Evolutionary conservation across 2,113 vertebrate species (phyloP), one percentile per base, ranked within the genome.

Genomic region (Otus sunia): DNA sequence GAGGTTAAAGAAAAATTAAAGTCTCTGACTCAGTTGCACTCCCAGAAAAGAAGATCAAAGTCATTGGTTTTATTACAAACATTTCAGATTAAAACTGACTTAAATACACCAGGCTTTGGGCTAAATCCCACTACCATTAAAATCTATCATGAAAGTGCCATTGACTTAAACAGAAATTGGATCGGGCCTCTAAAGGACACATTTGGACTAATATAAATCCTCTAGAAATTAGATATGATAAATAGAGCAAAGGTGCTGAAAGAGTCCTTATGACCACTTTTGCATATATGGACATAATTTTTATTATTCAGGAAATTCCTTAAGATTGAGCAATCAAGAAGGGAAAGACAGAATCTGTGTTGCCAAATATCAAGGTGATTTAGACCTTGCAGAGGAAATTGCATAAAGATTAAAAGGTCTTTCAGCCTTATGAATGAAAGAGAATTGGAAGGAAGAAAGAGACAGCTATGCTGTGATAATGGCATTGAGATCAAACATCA

Each of bases 301-400:
- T 95, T 97, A 91, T 88, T 91, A 80, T 92, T 90, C 87, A 91
- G 89, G 94, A 96, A 97, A 97, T 86, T 94, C 75, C 69, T 59
- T 90, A 78, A 85, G 78, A 90, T 50, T 83, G 86, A 96, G 55
- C 74, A 88, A 83, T 96, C 67, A 82, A 90, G 53, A 94, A 86
- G 59, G 62, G 49, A 95, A 96, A 88, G 90, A 55, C 58, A 86
- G 88, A 94, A 92, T 92, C 81, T 59, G 22, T 92, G 78, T 92
- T 94, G 85, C 88, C 88, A 96, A 93, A 94, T 96, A 95, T 90
- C 88, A 96, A 93, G 78, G 88, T 96, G 82, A 88, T 94, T 95
- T 93, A 96, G 90, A 94, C 72, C 56, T 94, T 90, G 74, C 82
- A 92, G 68, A 93, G 92, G 78, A 96, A 94, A 92, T 94, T 94